Evolutionary conservation across 37 sponge, comb jelly and placozoan species (phyloP), one percentile per base, ranked within the genome.

Genomic region (Ianthella basta): DNA sequence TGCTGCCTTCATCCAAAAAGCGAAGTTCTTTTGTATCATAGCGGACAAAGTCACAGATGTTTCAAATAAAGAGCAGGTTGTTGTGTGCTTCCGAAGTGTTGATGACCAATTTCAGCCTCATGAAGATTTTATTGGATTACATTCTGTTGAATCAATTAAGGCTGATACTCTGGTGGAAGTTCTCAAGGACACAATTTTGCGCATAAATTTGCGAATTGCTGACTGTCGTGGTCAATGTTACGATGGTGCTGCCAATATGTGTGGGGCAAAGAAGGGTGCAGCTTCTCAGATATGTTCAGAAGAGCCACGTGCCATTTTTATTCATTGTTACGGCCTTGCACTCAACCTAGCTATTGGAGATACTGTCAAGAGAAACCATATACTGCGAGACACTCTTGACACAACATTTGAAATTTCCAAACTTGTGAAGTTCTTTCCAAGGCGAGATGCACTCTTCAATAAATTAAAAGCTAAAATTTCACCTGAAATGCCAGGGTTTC

Each of bases 141-240:
- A 89, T 73, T 19, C 18, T 24, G 64, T 81, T 29, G 86, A 84
- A 19, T 56, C 60, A 32, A 85, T 68, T 70, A 37, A 1, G 16
- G 50, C 80, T 40, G 80, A 89, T 60, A 80, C 55, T 10, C 55
- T 89, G 15, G 59, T 59, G 34, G 70, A 69, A 40, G 89, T 84
- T 16, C 29, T 84, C 4, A 89, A 67, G 34, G 89, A 89, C 33
- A 60, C 67, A 63, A n/a, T 89, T n/a, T 39, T 78, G 24, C 56
- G 89, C 14, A 77, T 89, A 59, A 41, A 84, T 32, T 78, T 89
- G 33, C 18, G 33, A 5, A 24, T 89, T 29, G 30, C 30, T 23
- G 75, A 83, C n/a, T 89, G 89, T 59, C 64, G 89, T 60, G 89
- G 84, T 24, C 85, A 84, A 41, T 89, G 84, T 35, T 88, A 83